These are phyloP conservation scores for Lasioglossum figueresi DNA, from an alignment of 2,888 invertebrate species.

Conservation along the genomic window DNA sequence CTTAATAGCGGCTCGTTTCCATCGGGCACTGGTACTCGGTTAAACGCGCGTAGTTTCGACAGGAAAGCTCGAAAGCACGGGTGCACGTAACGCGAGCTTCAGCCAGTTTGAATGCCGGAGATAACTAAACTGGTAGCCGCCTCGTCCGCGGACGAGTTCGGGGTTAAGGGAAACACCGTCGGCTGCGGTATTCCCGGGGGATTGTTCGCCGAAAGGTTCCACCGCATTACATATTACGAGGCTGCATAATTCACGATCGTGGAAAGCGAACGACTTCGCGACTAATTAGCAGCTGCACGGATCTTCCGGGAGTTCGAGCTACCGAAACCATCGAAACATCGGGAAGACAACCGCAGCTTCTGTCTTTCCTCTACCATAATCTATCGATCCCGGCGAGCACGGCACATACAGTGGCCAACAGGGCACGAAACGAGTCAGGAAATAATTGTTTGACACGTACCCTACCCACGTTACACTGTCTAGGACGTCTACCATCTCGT, in stretches of 20 bases:
- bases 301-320: neutral
- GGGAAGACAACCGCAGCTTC: neutral
- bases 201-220: slow-evolving; percentile 48
- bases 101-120: slow-evolving; percentile 66
- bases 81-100: slow-evolving; percentile 64
- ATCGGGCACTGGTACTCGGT: slow-evolving; percentile 58
- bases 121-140: slow-evolving; percentile 65
- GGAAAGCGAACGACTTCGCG: neutral
- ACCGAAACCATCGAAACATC: neutral
- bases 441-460: neutral
- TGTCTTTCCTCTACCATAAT: neutral
- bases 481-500: too few species aligned
- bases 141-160: slow-evolving; percentile 47
- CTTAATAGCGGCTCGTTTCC: slow-evolving; percentile 68
- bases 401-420: neutral
- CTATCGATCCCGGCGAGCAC: neutral
- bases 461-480: neutral
- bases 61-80: slow-evolving; percentile 61
- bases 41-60: slow-evolving; percentile 67
- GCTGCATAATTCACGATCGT: slow-evolving; percentile 18
- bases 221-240: slow-evolving; percentile 47
- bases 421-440: neutral
- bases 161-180: slow-evolving; percentile 64
- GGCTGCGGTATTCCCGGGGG: slow-evolving; percentile 52
- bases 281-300: slow-evolving; percentile 12